Evolutionary conservation across 2,113 vertebrate species (phyloP), one percentile per base, ranked within the genome.

Genomic region (Nerophis lumbriciformis): DNA sequence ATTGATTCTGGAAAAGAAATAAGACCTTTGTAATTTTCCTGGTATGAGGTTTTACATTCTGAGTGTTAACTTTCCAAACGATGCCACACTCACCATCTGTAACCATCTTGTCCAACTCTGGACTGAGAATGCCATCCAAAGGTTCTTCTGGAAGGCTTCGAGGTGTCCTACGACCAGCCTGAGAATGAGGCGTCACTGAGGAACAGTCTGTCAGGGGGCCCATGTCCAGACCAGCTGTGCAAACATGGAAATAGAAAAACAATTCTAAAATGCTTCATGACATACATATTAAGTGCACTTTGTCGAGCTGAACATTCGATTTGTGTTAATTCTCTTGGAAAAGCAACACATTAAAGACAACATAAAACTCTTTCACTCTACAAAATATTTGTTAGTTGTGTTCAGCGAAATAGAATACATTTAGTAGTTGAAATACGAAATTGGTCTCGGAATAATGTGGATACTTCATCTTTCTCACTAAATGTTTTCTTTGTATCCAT

Each of bases 41-140:
- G 11, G 10, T 45, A 5, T 51, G n/a, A 16, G 1, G 15, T 51
- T 51, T n/a, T 19, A 16, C 49, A 51, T 51, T 19, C 42, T 12
- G 2, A 3, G 42, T 12, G 10, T 45, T 12, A 45, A 45, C 42
- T 12, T 8, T 42, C 2, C 8, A 35, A 6, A 68, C 16, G 38
- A 39, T 68, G 49, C 7, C 8, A 44, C 48, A 89, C 91, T 93
- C 89, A 99, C 96, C 96, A 62, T 99, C 96, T 81, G 94, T 97
- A 83, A 98, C 96, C 93, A 99, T 99, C 89, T 93, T 97, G 91
- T 99, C 96, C n/a, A 99, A 88, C 63, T 99, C 96, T 66, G 96
- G 95, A 80, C 96, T 98, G 66, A 99, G 94, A 81, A 99, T 94
- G 60, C 93, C 94, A 61, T 98, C 96, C 60, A 99, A 80, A 12